phyloP scores from a whole-genome alignment of 2,113 vertebrate species.

The Chroicocephalus ridibundus region DNA sequence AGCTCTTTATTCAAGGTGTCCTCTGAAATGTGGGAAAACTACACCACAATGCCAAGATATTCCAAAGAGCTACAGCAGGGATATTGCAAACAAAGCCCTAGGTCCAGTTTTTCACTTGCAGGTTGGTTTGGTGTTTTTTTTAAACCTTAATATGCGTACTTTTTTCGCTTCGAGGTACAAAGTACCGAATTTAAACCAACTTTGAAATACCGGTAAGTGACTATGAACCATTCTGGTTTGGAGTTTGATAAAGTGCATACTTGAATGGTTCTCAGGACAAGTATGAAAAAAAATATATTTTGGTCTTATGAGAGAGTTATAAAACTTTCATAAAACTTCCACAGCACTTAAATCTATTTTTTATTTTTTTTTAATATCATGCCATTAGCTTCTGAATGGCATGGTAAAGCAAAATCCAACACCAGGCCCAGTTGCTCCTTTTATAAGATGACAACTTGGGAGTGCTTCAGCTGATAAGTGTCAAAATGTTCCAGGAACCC shows the following conservation, averaged over 20 bases:
- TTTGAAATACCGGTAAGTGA: neutral
- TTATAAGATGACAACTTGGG: neutral
- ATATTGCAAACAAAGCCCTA: neutral
- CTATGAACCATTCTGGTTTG: neutral
- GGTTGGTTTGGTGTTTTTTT: neutral
- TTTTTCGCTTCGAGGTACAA: neutral
- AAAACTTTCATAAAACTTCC: neutral
- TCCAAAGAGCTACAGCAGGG: neutral
- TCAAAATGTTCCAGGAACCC: neutral
- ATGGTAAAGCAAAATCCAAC: neutral
- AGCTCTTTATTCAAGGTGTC: neutral
- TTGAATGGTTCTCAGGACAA: neutral
- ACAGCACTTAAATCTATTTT: neutral
- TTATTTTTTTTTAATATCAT: neutral
- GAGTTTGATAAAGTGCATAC: neutral
- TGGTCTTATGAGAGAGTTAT: neutral
- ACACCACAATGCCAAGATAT: neutral
- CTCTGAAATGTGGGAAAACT: neutral
- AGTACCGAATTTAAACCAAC: neutral
- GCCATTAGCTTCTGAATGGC: neutral
- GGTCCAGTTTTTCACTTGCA: neutral
- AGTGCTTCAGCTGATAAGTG: neutral
- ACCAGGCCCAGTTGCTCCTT: neutral
- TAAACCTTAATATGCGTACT: neutral
- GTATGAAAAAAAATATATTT: neutral